phyloP scores from a whole-genome alignment of 2,113 vertebrate genomes.

The Ochotona curzoniae region DNA sequence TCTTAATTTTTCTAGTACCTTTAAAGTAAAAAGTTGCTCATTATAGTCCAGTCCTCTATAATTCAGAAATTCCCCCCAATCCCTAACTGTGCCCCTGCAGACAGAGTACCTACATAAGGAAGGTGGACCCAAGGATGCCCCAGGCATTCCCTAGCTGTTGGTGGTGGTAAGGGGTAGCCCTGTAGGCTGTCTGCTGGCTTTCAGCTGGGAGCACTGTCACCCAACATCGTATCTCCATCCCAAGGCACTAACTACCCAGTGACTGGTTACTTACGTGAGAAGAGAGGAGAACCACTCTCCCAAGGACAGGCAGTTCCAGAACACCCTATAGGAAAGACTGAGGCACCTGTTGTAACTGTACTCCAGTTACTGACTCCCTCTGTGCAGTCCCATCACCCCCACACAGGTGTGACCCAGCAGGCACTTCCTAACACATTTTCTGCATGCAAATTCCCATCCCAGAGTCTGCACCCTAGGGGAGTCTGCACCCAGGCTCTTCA shows the following conservation, averaged over 20 bases:
- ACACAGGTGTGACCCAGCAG: neutral
- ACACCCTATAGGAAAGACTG: neutral
- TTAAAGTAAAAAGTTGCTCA: neutral
- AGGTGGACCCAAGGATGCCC: neutral
- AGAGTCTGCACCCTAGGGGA: neutral
- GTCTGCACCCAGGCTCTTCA: neutral
- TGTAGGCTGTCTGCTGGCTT: neutral
- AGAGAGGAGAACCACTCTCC: neutral
- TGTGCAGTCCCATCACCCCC: neutral
- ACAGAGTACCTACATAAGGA: neutral
- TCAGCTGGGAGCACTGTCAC: neutral
- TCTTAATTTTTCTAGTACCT: neutral
- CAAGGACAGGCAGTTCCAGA: neutral
- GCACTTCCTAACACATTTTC: neutral
- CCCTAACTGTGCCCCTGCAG: neutral
- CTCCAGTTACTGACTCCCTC: neutral
- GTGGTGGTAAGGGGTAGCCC: no score
- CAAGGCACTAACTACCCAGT: neutral
- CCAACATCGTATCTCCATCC: neutral
- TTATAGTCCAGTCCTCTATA: neutral
- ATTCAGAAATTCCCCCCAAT: neutral
- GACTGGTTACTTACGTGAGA: no score
- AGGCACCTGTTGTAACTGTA: neutral
- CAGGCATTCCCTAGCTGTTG: no score
- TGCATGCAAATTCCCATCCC: neutral